Percentiles rank a stretch among this genome's conserved stretches.
phyloP scores from a whole-genome alignment of 2,888 invertebrate genomes.

The Norana najaformis region DNA sequence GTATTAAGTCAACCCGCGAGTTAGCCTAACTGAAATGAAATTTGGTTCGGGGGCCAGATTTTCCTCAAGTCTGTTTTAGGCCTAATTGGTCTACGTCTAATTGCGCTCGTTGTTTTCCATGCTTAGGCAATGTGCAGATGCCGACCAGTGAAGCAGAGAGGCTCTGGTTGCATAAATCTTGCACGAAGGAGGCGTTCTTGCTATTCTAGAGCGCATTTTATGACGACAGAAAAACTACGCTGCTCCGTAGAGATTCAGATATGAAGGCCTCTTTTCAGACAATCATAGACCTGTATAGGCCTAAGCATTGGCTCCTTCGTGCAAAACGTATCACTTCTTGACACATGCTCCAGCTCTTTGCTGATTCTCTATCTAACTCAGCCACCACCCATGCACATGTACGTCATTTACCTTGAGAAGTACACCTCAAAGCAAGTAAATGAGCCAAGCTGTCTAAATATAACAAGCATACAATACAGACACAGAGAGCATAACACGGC shows the following conservation, averaged over 20 bases:
- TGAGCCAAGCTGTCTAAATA: neutral
- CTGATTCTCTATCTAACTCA: neutral
- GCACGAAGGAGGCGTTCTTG: neutral
- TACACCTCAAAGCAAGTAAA: neutral
- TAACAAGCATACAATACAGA: slow-evolving; percentile 13
- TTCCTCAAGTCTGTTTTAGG: too few relatives aligned
- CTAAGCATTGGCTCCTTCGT: neutral
- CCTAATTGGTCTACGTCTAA: neutral
- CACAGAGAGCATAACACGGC: neutral
- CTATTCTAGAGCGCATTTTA: neutral
- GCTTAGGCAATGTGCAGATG: neutral
- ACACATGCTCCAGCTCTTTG: neutral
- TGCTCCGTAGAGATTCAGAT: neutral
- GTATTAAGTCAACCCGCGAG: too few relatives aligned
- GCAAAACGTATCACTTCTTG: neutral
- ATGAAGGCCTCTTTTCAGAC: too few relatives aligned
- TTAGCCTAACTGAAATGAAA: too few relatives aligned
- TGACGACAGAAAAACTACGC: neutral
- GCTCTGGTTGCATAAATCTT: neutral
- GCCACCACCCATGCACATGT: neutral
- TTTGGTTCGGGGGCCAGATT: too few relatives aligned
- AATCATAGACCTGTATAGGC: neutral
- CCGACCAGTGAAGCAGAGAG: neutral
- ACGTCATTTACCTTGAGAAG: neutral
- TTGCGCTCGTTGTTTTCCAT: neutral